Evolutionary conservation across 1,140 invertebrate species (phyloP).

Genomic region (Harpegnathos saltator): DNA sequence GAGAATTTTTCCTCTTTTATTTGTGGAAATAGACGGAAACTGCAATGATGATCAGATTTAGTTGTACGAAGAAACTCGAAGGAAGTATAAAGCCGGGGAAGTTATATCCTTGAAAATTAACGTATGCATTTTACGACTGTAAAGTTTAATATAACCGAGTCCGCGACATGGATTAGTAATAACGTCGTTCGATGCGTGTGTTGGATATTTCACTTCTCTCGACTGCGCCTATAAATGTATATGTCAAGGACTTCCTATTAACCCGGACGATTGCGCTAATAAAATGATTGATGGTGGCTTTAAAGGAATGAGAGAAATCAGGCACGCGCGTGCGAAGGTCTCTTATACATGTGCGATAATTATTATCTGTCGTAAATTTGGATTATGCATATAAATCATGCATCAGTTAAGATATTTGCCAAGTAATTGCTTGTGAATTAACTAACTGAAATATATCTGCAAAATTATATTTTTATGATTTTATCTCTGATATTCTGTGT

Average conservation of each 20-base stretch:
- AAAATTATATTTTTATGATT: too few species aligned
- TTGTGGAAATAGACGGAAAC: background rate
- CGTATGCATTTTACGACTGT: background rate
- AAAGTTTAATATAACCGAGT: background rate
- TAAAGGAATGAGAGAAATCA: constrained; percentile 4
- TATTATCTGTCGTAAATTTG: too few species aligned
- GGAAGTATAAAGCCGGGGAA: background rate
- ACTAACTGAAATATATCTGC: too few species aligned
- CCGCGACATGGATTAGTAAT: background rate
- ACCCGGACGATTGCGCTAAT: constrained; percentile 23
- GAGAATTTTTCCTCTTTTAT: background rate
- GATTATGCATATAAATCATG: too few species aligned
- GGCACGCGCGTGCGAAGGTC: background rate
- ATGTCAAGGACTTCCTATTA: constrained; percentile 17
- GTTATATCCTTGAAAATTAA: background rate
- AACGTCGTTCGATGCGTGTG: background rate
- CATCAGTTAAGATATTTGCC: too few species aligned
- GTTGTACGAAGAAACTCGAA: too few species aligned
- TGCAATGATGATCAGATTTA: background rate
- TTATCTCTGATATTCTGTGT: too few species aligned
- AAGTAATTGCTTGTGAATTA: too few species aligned
- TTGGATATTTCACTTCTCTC: background rate
- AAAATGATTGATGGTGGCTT: background rate
- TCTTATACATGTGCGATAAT: constrained; percentile 6
- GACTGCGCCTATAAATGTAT: background rate